phyloP scores from a whole-genome alignment of 2,113 vertebrate species.

The Toxostoma redivivum region DNA sequence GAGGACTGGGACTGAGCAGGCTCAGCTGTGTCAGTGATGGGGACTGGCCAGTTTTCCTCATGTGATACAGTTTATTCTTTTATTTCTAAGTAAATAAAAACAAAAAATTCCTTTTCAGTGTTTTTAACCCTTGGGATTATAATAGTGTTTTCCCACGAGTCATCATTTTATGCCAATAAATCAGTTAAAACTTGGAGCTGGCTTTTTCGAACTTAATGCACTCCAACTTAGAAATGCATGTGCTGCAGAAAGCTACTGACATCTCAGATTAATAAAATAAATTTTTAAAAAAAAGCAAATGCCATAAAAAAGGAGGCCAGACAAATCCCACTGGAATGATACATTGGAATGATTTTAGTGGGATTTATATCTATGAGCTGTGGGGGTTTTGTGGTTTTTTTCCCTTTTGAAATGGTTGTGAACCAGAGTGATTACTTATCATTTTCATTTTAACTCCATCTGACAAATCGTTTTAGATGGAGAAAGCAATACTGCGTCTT shows the following conservation, averaged over 20 bases:
- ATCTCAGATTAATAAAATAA: not conserved
- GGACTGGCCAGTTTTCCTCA: not conserved
- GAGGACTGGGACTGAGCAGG: not conserved
- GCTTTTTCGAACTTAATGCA: not conserved
- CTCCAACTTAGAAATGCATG: not conserved
- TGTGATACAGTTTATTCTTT: not conserved
- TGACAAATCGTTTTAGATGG: conserved; percentile 74
- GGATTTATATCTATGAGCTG: conserved; percentile 20
- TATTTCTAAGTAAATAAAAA: not conserved
- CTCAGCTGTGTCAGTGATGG: not conserved
- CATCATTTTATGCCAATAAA: not conserved
- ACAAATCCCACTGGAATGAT: conserved; percentile 20
- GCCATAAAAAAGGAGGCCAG: not conserved
- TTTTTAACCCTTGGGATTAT: not conserved
- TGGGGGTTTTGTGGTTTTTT: not conserved
- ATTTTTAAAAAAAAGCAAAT: not conserved
- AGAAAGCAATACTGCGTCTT: conserved; percentile 71
- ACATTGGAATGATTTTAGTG: conserved; percentile 4
- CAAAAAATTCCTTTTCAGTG: not conserved
- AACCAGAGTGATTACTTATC: conserved; percentile 71
- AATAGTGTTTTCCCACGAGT: not conserved
- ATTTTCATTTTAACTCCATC: conserved; percentile 75
- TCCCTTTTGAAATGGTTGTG: conserved; percentile 33
- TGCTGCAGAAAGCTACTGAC: not conserved
- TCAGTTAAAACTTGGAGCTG: not conserved